Conservation (phyloP, 2,113 vertebrate genomes). For the Triplophysa tibetana region DNA sequence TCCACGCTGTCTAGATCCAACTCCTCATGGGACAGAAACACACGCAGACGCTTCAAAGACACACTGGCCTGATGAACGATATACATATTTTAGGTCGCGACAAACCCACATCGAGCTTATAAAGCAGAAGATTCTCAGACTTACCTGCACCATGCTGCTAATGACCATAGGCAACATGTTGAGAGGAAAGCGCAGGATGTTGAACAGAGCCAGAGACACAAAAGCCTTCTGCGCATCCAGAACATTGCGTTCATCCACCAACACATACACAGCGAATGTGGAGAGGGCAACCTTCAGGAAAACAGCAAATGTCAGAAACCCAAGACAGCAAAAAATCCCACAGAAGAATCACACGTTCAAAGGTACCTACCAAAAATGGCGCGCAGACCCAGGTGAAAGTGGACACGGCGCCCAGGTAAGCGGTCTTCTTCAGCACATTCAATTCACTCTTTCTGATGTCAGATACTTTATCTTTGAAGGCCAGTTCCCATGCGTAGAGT, state of each 20-base stretch:
- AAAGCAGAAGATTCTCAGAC: constrained; percentile 54
- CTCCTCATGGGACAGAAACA: constrained; percentile 94
- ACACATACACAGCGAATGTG: constrained; percentile 85
- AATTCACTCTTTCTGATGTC: constrained; percentile 89
- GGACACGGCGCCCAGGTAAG: constrained; percentile 84
- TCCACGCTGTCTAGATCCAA: constrained; percentile 84
- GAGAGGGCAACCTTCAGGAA: constrained; percentile 76
- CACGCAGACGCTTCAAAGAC: constrained; percentile 87
- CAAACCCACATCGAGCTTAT: constrained; percentile 72
- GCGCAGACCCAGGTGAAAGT: constrained; percentile 98
- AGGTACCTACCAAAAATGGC: constrained; percentile 89
- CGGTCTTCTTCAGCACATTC: constrained; percentile 87
- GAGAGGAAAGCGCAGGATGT: constrained; percentile 92
- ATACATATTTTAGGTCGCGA: neutral
- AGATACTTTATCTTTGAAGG: constrained; percentile 90
- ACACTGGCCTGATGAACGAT: constrained; percentile 82
- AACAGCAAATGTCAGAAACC: neutral
- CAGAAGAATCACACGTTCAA: neutral
- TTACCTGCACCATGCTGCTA: constrained; percentile 90
- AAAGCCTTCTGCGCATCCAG: constrained; percentile 93
- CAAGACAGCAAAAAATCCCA: neutral
- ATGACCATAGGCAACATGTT: constrained; percentile 97
- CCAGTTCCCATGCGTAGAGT: constrained; percentile 97
- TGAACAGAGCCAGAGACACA: constrained; percentile 89
- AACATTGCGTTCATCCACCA: constrained; percentile 72